Percentiles rank a stretch among this genome's conserved stretches.
Conservation (phyloP, 1,140 invertebrate species). For the Nasonia giraulti region DNA sequence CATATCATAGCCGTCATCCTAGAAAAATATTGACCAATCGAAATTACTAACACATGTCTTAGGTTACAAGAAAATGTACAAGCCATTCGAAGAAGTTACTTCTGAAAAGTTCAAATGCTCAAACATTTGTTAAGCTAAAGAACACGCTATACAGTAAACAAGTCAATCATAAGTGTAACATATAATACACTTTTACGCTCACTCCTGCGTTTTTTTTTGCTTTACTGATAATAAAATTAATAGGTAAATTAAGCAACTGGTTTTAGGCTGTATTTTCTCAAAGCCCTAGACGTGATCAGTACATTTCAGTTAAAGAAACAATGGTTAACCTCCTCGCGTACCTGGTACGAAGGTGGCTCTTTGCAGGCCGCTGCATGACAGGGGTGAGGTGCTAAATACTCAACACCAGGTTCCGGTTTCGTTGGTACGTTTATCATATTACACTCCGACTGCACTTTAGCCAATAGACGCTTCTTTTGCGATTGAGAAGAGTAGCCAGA, state of each 20-base stretch:
- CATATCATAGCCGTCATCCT: conserved; percentile 72
- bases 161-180: not conserved
- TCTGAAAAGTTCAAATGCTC: conserved; percentile 6
- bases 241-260: not conserved
- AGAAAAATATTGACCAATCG: conserved; percentile 62
- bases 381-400: conserved; percentile 72
- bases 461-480: conserved; percentile 91
- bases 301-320: not conserved
- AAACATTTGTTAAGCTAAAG: not conserved
- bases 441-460: conserved; percentile 90
- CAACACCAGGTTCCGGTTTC: conserved; percentile 72
- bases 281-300: conserved; percentile 3
- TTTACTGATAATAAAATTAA: too few species aligned
- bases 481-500: conserved; percentile 79
- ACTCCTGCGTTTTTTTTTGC: too few species aligned
- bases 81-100: not conserved
- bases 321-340: conserved; percentile 39
- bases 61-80: not conserved
- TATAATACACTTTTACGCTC: not conserved
- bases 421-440: conserved; percentile 74
- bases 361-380: conserved; percentile 74
- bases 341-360: conserved; percentile 74
- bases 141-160: not conserved
- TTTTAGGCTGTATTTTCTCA: not conserved
- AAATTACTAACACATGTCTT: conserved; percentile 31